Base-by-base conservation (phyloP, 2,888 invertebrate genomes). In the Drosophila stalkeri region DNA sequence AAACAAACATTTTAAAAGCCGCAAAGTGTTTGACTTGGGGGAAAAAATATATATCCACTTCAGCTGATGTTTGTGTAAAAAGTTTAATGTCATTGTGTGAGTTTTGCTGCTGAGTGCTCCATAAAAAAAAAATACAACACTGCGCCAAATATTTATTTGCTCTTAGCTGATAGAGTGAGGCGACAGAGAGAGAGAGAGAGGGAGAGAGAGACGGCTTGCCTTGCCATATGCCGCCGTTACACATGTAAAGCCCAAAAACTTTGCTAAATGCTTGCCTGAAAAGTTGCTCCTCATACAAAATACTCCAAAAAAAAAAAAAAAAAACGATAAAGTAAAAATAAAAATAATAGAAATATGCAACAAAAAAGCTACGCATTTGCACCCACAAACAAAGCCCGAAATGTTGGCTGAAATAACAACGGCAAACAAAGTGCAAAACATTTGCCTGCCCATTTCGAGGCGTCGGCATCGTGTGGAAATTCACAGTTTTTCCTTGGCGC, bases 361-460 rank as follows among this genome's bases (percentile, higher is more conserved):
- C 60, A 67, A 66, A 75, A 85, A 73, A 72, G 69, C 31, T 78
- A 86, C 62, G 75, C 81, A 86, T 64, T 74, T 68, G 65, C 81
- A 56, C 81, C 70, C 74, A 60, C 67, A 69, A 76, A 87, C 79
- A 84, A 71, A 73, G 64, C 27, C 0, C 9, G 14, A 16, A 61
- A 51, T 43, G 39, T 64, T 70, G 71, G 65, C 61, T 56, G 46
- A 59, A 65, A 76, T 72, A 82, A 72, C 67, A 59, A 77, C 64
- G 44, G 68, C 59, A 52, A 82, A 66, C 73, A 89, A 86, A 89
- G 87, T 79, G 89, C 74, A 79, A 85, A 89, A 83, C 84, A 89
- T 89, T 85, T 84, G 76, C 84, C 68, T 80, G 80, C 70, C 83
- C 72, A 72, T 80, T 79, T 61, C 35, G 39, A 8, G 16, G 2